Evolutionary conservation across 2,797 vertebrate genomes (phyloP).

Genomic region (Acanthopagrus latus): DNA sequence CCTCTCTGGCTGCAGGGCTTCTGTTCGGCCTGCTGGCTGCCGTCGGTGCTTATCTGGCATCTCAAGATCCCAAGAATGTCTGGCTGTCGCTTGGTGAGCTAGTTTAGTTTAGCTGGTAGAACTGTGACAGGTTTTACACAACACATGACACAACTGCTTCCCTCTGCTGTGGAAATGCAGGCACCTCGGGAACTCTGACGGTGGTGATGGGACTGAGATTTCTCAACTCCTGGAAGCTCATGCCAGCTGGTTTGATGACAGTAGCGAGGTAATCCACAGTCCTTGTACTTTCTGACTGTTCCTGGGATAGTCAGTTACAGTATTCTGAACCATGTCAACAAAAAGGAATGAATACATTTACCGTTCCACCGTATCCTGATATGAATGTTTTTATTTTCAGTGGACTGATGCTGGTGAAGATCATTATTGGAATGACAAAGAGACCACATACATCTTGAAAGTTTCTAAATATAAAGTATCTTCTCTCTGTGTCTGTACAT

Average conservation of each 20-base stretch:
- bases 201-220: slow-evolving; percentile 93
- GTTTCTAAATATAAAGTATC: not conserved
- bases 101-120: not conserved
- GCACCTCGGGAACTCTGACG: slow-evolving; percentile 88
- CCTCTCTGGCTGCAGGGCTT: slow-evolving; percentile 91
- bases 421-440: slow-evolving; percentile 80
- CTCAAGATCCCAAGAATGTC: slow-evolving; percentile 89
- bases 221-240: slow-evolving; percentile 91
- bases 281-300: not conserved
- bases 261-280: slow-evolving; percentile 84
- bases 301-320: not conserved
- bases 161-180: slow-evolving; percentile 73
- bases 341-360: not conserved
- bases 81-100: slow-evolving; percentile 92
- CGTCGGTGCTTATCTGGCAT: slow-evolving; percentile 89
- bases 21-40: slow-evolving; percentile 91
- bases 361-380: not conserved
- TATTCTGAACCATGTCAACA: not conserved
- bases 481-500: not conserved
- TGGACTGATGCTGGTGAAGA: slow-evolving; percentile 89
- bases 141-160: not conserved
- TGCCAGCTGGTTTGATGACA: slow-evolving; percentile 94
- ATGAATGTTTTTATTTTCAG: slow-evolving; percentile 79
- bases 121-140: not conserved
- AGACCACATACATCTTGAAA: slow-evolving; percentile 77